Conservation (phyloP, 1,140 invertebrate species). For the Temnothorax nylanderi region DNA sequence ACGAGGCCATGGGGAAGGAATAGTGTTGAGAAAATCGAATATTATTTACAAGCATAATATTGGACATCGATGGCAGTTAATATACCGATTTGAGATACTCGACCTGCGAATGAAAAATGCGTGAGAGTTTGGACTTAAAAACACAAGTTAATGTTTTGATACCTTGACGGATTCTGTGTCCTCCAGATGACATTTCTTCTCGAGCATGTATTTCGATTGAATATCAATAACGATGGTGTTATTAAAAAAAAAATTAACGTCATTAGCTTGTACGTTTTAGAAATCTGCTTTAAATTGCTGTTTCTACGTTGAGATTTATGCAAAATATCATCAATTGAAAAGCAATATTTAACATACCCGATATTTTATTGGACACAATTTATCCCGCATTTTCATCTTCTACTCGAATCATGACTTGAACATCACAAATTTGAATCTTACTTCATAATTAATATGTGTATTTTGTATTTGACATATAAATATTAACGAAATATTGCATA, state of each 20-base stretch:
- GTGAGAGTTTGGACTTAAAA: conserved; percentile 7
- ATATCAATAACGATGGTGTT: conserved; percentile 1
- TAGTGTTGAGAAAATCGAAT: not conserved
- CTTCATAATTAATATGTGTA: conserved; percentile 16
- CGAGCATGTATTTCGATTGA: not conserved
- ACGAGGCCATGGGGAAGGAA: not conserved
- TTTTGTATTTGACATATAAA: conserved; percentile 17
- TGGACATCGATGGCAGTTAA: conserved; percentile 28
- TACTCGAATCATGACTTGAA: not conserved
- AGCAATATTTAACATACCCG: not conserved
- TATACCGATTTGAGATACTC: conserved; percentile 11
- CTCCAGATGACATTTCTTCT: conserved; percentile 22
- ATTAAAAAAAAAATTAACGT: not conserved
- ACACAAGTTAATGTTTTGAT: conserved; percentile 15
- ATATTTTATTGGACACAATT: conserved; percentile 20
- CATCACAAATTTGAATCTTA: not conserved
- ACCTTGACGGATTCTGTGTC: conserved; percentile 32
- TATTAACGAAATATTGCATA: not conserved
- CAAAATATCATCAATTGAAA: conserved; percentile 8
- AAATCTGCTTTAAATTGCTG: conserved; percentile 1
- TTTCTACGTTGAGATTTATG: not conserved
- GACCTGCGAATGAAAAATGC: not conserved
- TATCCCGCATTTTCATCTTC: not conserved
- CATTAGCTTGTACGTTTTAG: not conserved
- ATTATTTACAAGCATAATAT: not conserved